phyloP scores from a whole-genome alignment of 2,797 vertebrate species.

The Tarsius wallacei region DNA sequence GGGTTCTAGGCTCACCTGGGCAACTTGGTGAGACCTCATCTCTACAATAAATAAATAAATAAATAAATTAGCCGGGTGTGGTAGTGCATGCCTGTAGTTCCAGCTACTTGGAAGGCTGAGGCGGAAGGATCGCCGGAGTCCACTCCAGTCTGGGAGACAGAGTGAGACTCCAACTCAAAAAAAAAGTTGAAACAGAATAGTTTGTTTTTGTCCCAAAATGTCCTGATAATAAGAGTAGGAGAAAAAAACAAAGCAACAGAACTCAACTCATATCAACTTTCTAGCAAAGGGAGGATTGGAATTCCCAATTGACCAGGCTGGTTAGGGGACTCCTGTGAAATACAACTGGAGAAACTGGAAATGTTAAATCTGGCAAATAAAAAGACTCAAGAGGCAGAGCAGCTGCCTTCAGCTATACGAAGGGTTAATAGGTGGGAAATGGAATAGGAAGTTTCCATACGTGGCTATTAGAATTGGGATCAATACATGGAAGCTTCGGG shows the following conservation, averaged over 20 bases:
- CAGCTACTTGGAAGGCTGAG: no score
- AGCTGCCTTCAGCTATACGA: background rate
- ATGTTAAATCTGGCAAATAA: background rate
- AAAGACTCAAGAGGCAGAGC: background rate
- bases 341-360: background rate
- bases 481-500: background rate
- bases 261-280: background rate
- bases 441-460: background rate
- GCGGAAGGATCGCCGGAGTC: no score
- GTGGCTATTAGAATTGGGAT: background rate
- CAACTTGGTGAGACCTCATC: no score
- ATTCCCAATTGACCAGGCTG: background rate
- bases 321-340: background rate
- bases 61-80: no score
- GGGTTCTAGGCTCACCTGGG: no score
- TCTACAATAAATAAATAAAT: no score
- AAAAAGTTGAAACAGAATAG: conserved; percentile 31
- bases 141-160: no score
- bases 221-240: background rate
- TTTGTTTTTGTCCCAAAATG: conserved; percentile 5
- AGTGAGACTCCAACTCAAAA: no score
- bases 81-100: no score
- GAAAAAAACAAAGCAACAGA: background rate
- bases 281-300: background rate
- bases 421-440: background rate